These are phyloP conservation scores for Epistrophella euchroma DNA, from an alignment of 2,888 invertebrate genomes.

Conservation along the genomic window DNA sequence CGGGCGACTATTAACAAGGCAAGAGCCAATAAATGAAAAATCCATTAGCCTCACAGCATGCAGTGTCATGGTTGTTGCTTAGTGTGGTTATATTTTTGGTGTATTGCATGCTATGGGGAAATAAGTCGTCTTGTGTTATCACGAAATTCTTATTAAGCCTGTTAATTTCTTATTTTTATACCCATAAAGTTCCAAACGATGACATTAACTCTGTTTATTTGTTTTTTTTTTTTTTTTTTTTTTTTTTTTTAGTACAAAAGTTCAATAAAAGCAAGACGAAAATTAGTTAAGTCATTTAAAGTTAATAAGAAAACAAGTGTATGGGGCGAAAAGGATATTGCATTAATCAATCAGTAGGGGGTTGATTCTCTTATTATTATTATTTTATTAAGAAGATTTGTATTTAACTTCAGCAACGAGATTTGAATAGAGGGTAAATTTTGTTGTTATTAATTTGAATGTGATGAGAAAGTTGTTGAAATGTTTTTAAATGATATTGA, in stretches of 20 bases:
- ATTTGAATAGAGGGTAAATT: slow-evolving; percentile 7
- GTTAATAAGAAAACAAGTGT: slow-evolving; percentile 36
- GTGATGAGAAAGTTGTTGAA: background rate
- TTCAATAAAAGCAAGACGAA: slow-evolving; percentile 21
- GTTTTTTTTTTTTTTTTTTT: slow-evolving; percentile 18
- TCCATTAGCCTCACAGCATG: slow-evolving; percentile 82
- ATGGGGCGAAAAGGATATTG: slow-evolving; percentile 37
- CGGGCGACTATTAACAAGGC: slow-evolving; percentile 47
- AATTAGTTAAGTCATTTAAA: slow-evolving; percentile 69
- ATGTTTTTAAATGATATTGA: background rate
- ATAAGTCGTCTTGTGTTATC: slow-evolving; percentile 54
- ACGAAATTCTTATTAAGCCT: slow-evolving; percentile 53
- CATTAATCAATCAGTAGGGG: slow-evolving; percentile 72
- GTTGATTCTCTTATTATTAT: slow-evolving; percentile 24
- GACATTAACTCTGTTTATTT: slow-evolving; percentile 45
- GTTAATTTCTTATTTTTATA: slow-evolving; percentile 61
- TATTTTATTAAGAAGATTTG: slow-evolving; percentile 35
- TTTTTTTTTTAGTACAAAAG: background rate
- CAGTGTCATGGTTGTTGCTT: slow-evolving; percentile 76
- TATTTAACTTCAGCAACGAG: slow-evolving; percentile 4
- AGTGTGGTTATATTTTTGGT: slow-evolving; percentile 8
- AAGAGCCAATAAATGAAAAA: slow-evolving; percentile 68
- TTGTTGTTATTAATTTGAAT: background rate
- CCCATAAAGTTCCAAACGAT: slow-evolving; percentile 58
- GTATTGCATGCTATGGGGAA: slow-evolving; percentile 30